Evolutionary conservation across 2,888 invertebrate species (phyloP).

Genomic region (Sinopyrophorus schimmeli): DNA sequence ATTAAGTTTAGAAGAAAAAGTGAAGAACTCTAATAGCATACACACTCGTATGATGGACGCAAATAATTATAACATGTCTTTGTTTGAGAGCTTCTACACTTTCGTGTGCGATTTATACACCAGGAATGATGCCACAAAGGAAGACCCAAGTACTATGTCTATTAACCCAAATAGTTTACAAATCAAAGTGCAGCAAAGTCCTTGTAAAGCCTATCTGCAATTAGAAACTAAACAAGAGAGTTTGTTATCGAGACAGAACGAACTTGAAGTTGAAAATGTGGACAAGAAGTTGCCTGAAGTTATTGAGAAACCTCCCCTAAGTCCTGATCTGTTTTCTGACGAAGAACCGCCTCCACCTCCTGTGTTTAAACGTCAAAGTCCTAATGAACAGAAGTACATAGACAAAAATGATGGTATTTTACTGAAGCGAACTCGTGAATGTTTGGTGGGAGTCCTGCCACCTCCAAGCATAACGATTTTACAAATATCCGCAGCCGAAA

Average conservation of each 20-base stretch:
- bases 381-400: conserved; percentile 40
- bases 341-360: conserved; percentile 57
- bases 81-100: conserved; percentile 27
- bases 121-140: conserved; percentile 4
- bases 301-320: conserved; percentile 39
- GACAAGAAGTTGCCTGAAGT: not conserved
- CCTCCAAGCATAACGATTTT: conserved; percentile 75
- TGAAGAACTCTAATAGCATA: conserved; percentile 3
- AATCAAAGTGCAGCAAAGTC: conserved; percentile 3
- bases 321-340: conserved; percentile 70
- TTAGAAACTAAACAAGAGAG: conserved; percentile 7
- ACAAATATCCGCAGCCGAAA: conserved; percentile 67
- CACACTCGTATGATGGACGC: conserved; percentile 17
- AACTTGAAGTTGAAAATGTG: not conserved
- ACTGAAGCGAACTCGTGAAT: conserved; percentile 59
- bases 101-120: conserved; percentile 23
- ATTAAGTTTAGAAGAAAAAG: conserved; percentile 1
- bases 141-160: conserved; percentile 3
- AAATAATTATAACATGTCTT: conserved; percentile 14
- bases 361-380: conserved; percentile 10
- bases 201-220: conserved; percentile 12
- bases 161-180: conserved; percentile 18
- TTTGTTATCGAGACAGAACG: not conserved
- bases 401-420: conserved; percentile 51
- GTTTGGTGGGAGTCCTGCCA: conserved; percentile 70